A percentile compares a stretch with the other conserved stretches of the same genome.
Conservation (phyloP, 2,113 vertebrate genomes). For the Falco punctatus region DNA sequence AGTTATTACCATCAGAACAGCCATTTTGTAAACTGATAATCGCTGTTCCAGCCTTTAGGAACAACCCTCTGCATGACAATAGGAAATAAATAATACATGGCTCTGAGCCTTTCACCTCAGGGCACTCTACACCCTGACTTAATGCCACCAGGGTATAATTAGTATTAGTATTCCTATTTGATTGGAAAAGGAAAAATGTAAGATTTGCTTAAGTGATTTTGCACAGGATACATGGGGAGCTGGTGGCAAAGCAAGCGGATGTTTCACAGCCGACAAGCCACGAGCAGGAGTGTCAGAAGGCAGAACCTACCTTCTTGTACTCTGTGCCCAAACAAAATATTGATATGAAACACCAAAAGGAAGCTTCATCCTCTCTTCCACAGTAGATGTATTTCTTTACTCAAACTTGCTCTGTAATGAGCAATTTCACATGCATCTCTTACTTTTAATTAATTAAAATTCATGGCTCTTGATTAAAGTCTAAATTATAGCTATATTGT, state of each 20-base stretch:
- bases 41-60: constrained; percentile 9
- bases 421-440: not conserved
- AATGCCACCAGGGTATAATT: constrained; percentile 6
- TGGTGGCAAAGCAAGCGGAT: not conserved
- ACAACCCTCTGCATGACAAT: not conserved
- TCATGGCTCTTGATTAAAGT: not conserved
- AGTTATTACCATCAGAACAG: constrained; percentile 33
- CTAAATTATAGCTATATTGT: not conserved
- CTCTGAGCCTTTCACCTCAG: constrained; percentile 25
- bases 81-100: constrained; percentile 60
- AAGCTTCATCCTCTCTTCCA: not conserved
- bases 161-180: not conserved
- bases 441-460: constrained; percentile 4
- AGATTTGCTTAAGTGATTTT: constrained; percentile 20
- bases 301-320: not conserved
- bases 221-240: not conserved
- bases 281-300: not conserved
- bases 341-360: not conserved
- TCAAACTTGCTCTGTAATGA: not conserved
- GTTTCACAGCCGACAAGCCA: not conserved
- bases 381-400: not conserved
- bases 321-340: not conserved
- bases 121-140: not conserved
- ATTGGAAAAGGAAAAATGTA: constrained; percentile 8
- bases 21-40: constrained; percentile 43